Evolutionary conservation across 1,140 invertebrate species (phyloP), one percentile per base, ranked within the genome.

Genomic region (Papilio polytes): DNA sequence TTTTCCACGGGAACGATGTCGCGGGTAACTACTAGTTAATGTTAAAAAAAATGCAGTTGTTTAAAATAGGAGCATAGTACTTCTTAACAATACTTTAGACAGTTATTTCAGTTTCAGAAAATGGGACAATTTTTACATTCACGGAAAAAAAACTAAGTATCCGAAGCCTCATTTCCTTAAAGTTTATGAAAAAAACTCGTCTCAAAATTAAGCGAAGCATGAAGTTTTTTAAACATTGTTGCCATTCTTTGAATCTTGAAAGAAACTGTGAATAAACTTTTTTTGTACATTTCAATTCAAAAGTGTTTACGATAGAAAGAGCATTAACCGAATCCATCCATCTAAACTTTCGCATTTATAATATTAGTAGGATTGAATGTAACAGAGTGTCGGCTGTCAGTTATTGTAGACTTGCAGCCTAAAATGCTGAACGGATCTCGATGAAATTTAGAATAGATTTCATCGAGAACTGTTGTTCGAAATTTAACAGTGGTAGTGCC

Each of bases 241-340:
- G 26, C 12, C 26, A 66, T 63, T 26, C 9, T 63, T 63, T 63
- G n/a, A 8, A 59, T 63, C 20, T 26, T 10, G 59, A 66, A 31
- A 66, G 22, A 31, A 66, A 66, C 63, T 66, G 26, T 26, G 26
- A 66, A 66, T 63, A 63, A 31, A 66, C 10, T 59, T 59, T 66
- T n/a, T 66, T 66, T 66, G 8, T 66, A 31, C 12, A 12, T 66
- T 66, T 31, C 22, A 66, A 31, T 66, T 26, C 10, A 66, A 66
- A 31, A 26, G 22, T 36, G 22, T 31, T 31, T 70, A 70, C 22
- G 15, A 31, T 15, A 70, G 4, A n/a, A 70, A 31, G 26, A 15
- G 12, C 63, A 36, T 31, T 70, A 15, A 12, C 22, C 26, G 26
- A 70, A 70, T 31, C 26, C 26, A 26, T 26, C 26, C 26, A 26